A percentile compares a stretch with the other conserved stretches of the same genome.
phyloP scores from a whole-genome alignment of 2,888 invertebrate genomes.

The Patella caerulea region DNA sequence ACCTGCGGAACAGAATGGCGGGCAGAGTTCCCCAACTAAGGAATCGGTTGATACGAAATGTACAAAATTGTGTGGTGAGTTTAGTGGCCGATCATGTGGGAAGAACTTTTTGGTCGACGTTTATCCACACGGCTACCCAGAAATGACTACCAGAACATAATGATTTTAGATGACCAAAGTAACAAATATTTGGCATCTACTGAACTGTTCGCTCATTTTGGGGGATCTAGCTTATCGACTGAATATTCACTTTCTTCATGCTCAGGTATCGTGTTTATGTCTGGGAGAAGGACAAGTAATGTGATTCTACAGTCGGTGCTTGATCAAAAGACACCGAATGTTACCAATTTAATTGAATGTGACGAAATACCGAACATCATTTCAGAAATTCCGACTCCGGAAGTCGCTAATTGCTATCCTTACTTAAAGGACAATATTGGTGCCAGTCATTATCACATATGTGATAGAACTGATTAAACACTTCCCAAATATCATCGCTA shows the following conservation, averaged over 20 bases:
- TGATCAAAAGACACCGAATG: neutral
- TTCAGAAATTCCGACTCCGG: no score
- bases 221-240: neutral
- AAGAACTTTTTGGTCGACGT: slow-evolving; percentile 22
- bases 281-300: slow-evolving; percentile 23
- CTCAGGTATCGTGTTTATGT: slow-evolving; percentile 23
- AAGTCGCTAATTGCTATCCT: no score
- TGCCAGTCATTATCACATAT: no score
- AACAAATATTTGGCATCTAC: slow-evolving; percentile 28
- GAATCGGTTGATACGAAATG: slow-evolving; percentile 12
- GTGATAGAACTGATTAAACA: no score
- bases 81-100: slow-evolving; percentile 24
- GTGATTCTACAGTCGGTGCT: slow-evolving; percentile 22
- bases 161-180: slow-evolving; percentile 34
- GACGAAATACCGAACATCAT: no score
- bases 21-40: slow-evolving; percentile 5
- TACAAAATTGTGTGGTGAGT: slow-evolving; percentile 18
- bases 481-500: no score
- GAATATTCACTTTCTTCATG: slow-evolving; percentile 31
- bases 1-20: neutral
- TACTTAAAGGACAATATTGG: no score
- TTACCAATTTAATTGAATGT: slow-evolving; percentile 14
- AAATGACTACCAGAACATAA: slow-evolving; percentile 20
- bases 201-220: slow-evolving; percentile 23
- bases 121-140: slow-evolving; percentile 16